phyloP scores from a whole-genome alignment of 2,888 invertebrate genomes.

The Chorisops tibialis region DNA sequence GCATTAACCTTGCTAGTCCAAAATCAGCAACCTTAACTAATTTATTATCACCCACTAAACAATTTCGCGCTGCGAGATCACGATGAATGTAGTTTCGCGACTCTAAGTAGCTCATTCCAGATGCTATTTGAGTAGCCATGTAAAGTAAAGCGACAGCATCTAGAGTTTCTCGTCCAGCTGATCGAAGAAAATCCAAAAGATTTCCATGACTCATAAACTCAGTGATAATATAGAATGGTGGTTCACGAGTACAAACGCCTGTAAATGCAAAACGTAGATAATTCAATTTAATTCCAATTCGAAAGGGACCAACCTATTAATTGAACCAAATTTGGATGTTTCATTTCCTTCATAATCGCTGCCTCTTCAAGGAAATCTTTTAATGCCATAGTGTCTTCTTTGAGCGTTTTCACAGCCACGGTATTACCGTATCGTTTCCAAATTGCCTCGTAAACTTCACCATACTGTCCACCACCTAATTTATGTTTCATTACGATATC shows the following conservation, averaged over 20 bases:
- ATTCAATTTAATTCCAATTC: neutral
- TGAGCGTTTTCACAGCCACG: slow-evolving; percentile 97
- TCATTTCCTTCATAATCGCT: slow-evolving; percentile 99
- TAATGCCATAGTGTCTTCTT: slow-evolving; percentile 99
- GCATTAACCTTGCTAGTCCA: slow-evolving; percentile 94
- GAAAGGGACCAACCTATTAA: slow-evolving; percentile 59
- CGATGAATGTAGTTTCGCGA: slow-evolving; percentile 93
- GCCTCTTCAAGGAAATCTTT: slow-evolving; percentile 99
- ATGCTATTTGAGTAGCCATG: slow-evolving; percentile 99
- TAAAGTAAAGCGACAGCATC: slow-evolving; percentile 96
- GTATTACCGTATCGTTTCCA: slow-evolving; percentile 96
- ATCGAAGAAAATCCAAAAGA: slow-evolving; percentile 90
- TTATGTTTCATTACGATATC: slow-evolving; percentile 98
- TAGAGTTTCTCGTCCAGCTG: slow-evolving; percentile 79
- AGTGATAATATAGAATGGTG: slow-evolving; percentile 98
- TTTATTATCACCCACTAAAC: slow-evolving; percentile 95
- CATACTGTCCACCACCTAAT: slow-evolving; percentile 91
- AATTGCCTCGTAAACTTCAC: slow-evolving; percentile 94
- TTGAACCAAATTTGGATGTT: slow-evolving; percentile 97
- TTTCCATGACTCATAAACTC: slow-evolving; percentile 99
- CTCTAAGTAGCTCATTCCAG: slow-evolving; percentile 98
- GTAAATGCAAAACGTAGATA: neutral
- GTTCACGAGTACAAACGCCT: slow-evolving; percentile 97
- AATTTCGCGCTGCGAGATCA: slow-evolving; percentile 98
- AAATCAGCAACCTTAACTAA: slow-evolving; percentile 99